These are phyloP conservation scores for Morus bassanus DNA, from an alignment of 2,797 vertebrate genomes.

Conservation along the genomic window DNA sequence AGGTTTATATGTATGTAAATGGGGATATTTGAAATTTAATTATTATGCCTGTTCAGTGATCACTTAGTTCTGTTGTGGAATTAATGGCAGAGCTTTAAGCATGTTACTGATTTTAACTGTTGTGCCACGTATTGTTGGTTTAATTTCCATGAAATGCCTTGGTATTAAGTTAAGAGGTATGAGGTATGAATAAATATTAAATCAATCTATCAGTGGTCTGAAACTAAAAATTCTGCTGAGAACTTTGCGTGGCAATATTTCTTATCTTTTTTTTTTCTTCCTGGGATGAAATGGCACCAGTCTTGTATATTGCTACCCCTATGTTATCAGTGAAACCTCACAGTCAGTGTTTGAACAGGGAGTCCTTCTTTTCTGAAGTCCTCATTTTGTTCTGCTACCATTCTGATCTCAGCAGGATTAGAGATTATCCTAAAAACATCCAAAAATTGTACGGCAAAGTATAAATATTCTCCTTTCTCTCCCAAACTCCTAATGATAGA, in stretches of 20 bases:
- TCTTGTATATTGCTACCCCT: not conserved
- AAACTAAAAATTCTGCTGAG: not conserved
- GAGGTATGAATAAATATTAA: not conserved
- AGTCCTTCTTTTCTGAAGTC: not conserved
- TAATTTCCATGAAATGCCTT: not conserved
- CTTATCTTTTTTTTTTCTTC: not conserved
- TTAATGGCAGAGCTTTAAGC: not conserved
- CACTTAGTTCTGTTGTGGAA: not conserved
- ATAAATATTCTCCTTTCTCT: not conserved
- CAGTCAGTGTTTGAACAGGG: not conserved
- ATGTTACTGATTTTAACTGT: not conserved
- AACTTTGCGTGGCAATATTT: not conserved
- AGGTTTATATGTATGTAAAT: not conserved
- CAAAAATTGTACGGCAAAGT: not conserved
- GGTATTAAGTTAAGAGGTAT: not conserved
- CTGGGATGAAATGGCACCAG: not conserved
- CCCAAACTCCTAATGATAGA: not conserved
- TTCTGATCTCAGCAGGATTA: not conserved
- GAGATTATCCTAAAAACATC: not conserved
- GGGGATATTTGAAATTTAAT: not conserved
- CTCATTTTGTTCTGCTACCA: not conserved
- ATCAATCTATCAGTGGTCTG: not conserved
- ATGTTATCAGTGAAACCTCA: not conserved
- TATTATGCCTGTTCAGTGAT: not conserved
- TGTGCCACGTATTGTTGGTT: not conserved